phyloP scores from a whole-genome alignment of 2,113 vertebrate species.

The Otus sunia region DNA sequence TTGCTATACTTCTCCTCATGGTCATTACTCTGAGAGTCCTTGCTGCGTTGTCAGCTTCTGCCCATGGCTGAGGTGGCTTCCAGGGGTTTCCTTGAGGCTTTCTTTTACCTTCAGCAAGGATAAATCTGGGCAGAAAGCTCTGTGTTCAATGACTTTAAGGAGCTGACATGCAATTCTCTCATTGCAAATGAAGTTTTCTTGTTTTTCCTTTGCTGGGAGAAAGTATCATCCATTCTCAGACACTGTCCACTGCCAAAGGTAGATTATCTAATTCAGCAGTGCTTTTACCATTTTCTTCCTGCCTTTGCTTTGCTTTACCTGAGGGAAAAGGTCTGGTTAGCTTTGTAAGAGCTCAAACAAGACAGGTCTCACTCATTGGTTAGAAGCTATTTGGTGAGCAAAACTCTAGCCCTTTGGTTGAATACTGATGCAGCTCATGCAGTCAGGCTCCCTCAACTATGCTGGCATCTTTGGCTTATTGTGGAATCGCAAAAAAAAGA shows the following conservation, averaged over 20 bases:
- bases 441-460: not conserved
- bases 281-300: not conserved
- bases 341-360: not conserved
- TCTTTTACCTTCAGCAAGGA: not conserved
- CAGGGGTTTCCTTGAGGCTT: not conserved
- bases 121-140: not conserved
- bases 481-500: not conserved
- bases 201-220: not conserved
- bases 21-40: not conserved
- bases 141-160: not conserved
- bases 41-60: not conserved
- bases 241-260: not conserved
- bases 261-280: not conserved
- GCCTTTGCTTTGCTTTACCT: not conserved
- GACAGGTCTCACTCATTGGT: not conserved
- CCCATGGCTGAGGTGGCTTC: not conserved
- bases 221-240: not conserved
- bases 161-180: not conserved
- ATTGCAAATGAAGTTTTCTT: not conserved
- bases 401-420: not conserved
- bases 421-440: not conserved
- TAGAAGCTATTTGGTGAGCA: not conserved
- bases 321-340: not conserved
- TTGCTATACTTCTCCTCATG: not conserved
- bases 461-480: not conserved